Evolutionary conservation across 1,140 invertebrate species (phyloP).

Genomic region (Orius laevigatus): DNA sequence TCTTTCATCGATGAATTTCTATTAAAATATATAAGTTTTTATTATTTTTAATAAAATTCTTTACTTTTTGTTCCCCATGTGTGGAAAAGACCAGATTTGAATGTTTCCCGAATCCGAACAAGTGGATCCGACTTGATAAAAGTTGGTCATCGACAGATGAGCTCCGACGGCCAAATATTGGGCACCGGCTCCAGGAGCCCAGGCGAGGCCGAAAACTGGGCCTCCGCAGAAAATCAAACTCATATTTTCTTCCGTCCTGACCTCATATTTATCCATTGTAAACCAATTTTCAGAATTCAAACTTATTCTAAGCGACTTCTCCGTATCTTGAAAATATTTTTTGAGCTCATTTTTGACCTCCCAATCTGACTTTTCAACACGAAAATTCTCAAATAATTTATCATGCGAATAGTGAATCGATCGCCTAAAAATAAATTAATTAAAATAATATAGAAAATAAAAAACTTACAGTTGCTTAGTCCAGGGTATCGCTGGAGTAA

Average conservation of each 20-base stretch:
- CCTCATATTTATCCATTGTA: not conserved
- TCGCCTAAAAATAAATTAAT: too few species aligned
- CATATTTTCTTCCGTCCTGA: not conserved
- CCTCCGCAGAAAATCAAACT: constrained; percentile 38
- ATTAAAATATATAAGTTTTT: constrained; percentile 1
- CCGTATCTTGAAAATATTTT: constrained; percentile 4
- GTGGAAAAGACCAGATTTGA: constrained; percentile 41
- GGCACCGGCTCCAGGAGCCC: constrained; percentile 29
- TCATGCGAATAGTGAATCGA: too few species aligned
- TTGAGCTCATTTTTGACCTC: not conserved
- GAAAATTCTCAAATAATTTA: too few species aligned
- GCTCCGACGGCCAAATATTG: constrained; percentile 35
- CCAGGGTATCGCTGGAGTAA: too few species aligned
- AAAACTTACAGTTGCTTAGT: too few species aligned
- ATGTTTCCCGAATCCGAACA: constrained; percentile 32
- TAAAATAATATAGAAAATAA: too few species aligned
- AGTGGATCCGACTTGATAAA: constrained; percentile 25
- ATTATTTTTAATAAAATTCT: constrained; percentile 1
- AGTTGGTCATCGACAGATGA: constrained; percentile 29
- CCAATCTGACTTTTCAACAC: too few species aligned
- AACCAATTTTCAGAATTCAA: too few species aligned
- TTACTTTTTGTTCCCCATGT: constrained; percentile 27
- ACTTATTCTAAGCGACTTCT: constrained; percentile 2
- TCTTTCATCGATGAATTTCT: not conserved
- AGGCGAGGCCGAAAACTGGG: constrained; percentile 37